Evolutionary conservation across 2,888 invertebrate species (phyloP).

Genomic region (Ormyrus nitidulus): DNA sequence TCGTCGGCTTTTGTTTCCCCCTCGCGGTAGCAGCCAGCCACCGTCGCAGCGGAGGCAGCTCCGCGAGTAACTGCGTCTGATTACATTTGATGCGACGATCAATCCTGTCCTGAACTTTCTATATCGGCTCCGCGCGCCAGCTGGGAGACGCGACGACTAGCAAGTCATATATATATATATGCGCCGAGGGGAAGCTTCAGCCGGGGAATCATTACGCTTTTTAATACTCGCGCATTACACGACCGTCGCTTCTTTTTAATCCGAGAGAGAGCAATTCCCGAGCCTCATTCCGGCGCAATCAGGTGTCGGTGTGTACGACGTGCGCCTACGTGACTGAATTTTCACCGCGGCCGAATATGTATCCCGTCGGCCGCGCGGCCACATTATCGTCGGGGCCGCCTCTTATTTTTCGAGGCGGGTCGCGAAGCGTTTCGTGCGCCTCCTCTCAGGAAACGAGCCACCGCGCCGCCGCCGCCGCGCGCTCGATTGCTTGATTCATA

Average conservation of each 20-base stretch:
- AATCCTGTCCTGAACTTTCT: conserved; percentile 38
- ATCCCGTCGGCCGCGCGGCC: not conserved
- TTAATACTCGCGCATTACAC: conserved; percentile 25
- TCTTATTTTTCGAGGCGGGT: conserved; percentile 13
- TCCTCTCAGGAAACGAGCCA: conserved; percentile 5
- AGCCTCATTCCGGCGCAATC: conserved; percentile 38
- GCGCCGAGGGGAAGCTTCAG: not conserved
- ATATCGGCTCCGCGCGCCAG: conserved; percentile 25
- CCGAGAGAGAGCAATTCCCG: conserved; percentile 25
- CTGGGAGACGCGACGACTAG: conserved; percentile 2
- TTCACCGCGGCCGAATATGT: not conserved
- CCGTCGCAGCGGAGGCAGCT: too few relatives aligned
- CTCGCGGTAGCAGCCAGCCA: not conserved
- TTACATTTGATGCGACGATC: conserved; percentile 42
- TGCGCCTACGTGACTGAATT: conserved; percentile 35
- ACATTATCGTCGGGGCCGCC: not conserved
- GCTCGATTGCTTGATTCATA: conserved; percentile 35
- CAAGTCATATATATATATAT: conserved; percentile 11
- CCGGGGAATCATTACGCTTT: conserved; percentile 39
- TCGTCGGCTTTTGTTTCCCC: not conserved
- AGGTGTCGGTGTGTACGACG: conserved; percentile 37
- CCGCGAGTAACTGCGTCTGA: conserved; percentile 31
- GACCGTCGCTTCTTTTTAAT: conserved; percentile 40
- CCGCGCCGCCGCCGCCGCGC: not conserved
- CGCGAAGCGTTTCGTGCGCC: conserved; percentile 15